Base-by-base conservation (phyloP, 2,113 vertebrate genomes). In the Physeter macrocephalus region DNA sequence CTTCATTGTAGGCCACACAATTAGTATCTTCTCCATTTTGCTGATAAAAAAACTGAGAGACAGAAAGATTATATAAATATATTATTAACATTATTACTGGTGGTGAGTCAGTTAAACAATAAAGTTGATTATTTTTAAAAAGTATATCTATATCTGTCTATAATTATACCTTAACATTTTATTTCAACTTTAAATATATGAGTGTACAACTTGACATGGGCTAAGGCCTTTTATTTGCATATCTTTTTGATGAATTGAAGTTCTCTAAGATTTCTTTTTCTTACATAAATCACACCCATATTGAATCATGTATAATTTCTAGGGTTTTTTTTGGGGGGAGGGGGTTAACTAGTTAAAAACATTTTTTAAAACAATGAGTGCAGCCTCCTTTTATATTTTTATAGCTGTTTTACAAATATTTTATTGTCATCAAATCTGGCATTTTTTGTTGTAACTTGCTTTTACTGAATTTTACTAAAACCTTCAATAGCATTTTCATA, bases 1-100 rank as follows among this genome's bases (percentile, higher is more conserved):
- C 39, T 94, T 95, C 67, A 13, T 23, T 92, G 31, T 89, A 83
- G 78, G 83, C 25, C 89, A 81, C 31, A 59, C 4, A 71, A 54
- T 18, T 96, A 78, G n/a, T 54, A 85, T 96, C 90, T 96, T 96
- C 66, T 88, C 57, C 86, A 95, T 75, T 92, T 91, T 89, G 49
- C 94, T 94, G 86, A 59, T 67, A 83, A 94, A 59, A 95, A 97
- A 94, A 83, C 21, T 54, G 83, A 96, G 61, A 84, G 10, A 14
- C 6, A 88, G 36, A 87, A 97, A 86, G 46, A 71, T 91, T 72
- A 57, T 31, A 29, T 57, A 75, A 67, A 49, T 91, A 11, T 93
- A 23, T 96, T 52, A 84, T 87, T 93, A 31, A 3, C 67, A 17
- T 77, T 62, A 71, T 31, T 75, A 27, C 8, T 72, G 7, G 39